Conservation (phyloP, 2,888 invertebrate species). For the Operophtera brumata region DNA sequence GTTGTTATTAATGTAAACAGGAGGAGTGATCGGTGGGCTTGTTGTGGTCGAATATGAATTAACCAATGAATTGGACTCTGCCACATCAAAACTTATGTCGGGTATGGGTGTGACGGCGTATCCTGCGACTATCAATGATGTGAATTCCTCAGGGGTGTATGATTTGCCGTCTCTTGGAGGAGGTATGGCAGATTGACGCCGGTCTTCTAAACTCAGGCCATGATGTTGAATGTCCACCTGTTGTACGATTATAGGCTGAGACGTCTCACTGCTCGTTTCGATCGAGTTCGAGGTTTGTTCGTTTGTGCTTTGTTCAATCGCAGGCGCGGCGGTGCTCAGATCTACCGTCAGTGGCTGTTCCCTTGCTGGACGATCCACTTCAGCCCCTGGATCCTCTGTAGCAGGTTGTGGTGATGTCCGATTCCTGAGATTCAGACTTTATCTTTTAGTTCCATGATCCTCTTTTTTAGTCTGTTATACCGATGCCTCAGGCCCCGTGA, state of each 20-base stretch:
- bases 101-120: slow-evolving; percentile 33
- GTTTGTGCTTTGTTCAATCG: slow-evolving; percentile 6
- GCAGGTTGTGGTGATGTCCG: slow-evolving; percentile 30
- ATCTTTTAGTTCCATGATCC: slow-evolving; percentile 23
- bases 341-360: slow-evolving; percentile 14
- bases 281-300: slow-evolving; percentile 24
- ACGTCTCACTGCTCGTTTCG: slow-evolving; percentile 17
- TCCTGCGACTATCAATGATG: slow-evolving; percentile 30
- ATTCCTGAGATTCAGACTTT: slow-evolving; percentile 35
- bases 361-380: slow-evolving; percentile 26
- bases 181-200: slow-evolving; percentile 26
- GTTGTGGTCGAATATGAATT: not conserved
- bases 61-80: slow-evolving; percentile 7
- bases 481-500: slow-evolving; percentile 32
- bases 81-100: slow-evolving; percentile 14
- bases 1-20: slow-evolving; percentile 15
- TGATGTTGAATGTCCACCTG: slow-evolving; percentile 28
- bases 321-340: slow-evolving; percentile 10
- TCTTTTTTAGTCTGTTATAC: slow-evolving; percentile 29
- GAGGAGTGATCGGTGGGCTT: slow-evolving; percentile 4
- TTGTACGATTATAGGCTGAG: slow-evolving; percentile 11
- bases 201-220: slow-evolving; percentile 30
- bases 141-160: slow-evolving; percentile 34
- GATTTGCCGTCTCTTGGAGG: slow-evolving; percentile 33
- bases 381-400: slow-evolving; percentile 26